Evolutionary conservation across 2,113 vertebrate genomes (phyloP).

Genomic region (Xiphophorus maculatus): DNA sequence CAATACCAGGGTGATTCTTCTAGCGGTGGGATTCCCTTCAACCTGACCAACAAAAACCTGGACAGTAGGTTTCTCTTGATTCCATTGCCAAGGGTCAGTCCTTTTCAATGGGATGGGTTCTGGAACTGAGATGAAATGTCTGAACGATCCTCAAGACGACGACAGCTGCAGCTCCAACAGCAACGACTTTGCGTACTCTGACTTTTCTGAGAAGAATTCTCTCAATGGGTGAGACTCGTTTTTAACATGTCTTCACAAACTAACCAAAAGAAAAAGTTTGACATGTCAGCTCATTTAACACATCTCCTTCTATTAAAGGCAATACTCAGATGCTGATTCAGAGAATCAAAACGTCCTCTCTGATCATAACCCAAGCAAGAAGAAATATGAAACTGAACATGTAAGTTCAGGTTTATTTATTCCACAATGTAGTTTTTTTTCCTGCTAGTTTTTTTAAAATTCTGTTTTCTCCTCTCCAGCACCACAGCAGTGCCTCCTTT

Average conservation of each 20-base stretch:
- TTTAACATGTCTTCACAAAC: not conserved
- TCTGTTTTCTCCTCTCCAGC: conserved; percentile 73
- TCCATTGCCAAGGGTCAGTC: too few species aligned
- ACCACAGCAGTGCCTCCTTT: conserved; percentile 93
- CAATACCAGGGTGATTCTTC: too few species aligned
- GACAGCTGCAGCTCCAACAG: conserved; percentile 92
- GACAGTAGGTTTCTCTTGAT: too few species aligned
- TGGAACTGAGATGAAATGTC: conserved; percentile 87
- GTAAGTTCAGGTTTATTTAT: conserved; percentile 78
- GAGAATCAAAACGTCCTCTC: conserved; percentile 96
- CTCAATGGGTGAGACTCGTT: conserved; percentile 82
- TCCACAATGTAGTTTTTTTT: not conserved
- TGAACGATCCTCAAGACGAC: conserved; percentile 85
- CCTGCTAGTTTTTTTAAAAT: not conserved
- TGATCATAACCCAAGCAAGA: conserved; percentile 86
- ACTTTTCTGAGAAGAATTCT: conserved; percentile 82
- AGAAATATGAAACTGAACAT: conserved; percentile 96
- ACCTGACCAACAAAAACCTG: too few species aligned
- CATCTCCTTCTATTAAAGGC: conserved; percentile 69
- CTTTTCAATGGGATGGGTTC: conserved; percentile 55
- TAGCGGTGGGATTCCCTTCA: too few species aligned
- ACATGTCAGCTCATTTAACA: not conserved
- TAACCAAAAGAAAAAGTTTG: not conserved
- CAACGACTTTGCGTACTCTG: conserved; percentile 84
- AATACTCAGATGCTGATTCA: conserved; percentile 83